Evolutionary conservation across 2,888 invertebrate species (phyloP).

Genomic region (Drosophila macrospina): DNA sequence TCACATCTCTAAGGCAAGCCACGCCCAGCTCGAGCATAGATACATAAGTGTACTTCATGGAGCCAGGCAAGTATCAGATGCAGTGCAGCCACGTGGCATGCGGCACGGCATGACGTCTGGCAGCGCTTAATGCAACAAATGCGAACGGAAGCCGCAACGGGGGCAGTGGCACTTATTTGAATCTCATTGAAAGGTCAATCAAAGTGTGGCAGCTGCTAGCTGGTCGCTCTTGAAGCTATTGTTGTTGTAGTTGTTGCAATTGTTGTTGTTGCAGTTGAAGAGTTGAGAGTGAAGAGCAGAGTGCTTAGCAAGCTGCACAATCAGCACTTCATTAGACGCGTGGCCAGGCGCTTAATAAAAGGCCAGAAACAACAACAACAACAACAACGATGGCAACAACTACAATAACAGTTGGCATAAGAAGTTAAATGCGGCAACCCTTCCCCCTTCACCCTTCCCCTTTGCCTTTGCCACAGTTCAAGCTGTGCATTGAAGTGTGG

Average conservation of each 20-base stretch:
- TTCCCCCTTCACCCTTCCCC: too few species aligned
- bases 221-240: slow-evolving; percentile 11
- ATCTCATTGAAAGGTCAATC: slow-evolving; percentile 83
- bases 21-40: neutral
- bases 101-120: slow-evolving; percentile 19
- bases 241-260: slow-evolving; percentile 24
- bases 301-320: slow-evolving; percentile 57
- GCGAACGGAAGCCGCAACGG: slow-evolving; percentile 57
- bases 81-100: slow-evolving; percentile 48
- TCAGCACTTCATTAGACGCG: slow-evolving; percentile 82
- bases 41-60: slow-evolving; percentile 13
- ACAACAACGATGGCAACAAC: slow-evolving; percentile 3
- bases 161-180: slow-evolving; percentile 51
- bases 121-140: slow-evolving; percentile 61
- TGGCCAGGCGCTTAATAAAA: slow-evolving; percentile 63
- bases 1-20: neutral
- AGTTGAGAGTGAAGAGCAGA: slow-evolving; percentile 35
- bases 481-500: slow-evolving; percentile 51
- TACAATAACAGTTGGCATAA: neutral
- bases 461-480: slow-evolving; percentile 32
- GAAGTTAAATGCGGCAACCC: slow-evolving; percentile 25
- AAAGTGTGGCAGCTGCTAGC: slow-evolving; percentile 66
- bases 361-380: slow-evolving; percentile 41
- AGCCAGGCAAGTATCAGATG: slow-evolving; percentile 10
- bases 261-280: slow-evolving; percentile 32